Conservation (phyloP, 2,888 invertebrate genomes). For the Balanococcus diminutus region DNA sequence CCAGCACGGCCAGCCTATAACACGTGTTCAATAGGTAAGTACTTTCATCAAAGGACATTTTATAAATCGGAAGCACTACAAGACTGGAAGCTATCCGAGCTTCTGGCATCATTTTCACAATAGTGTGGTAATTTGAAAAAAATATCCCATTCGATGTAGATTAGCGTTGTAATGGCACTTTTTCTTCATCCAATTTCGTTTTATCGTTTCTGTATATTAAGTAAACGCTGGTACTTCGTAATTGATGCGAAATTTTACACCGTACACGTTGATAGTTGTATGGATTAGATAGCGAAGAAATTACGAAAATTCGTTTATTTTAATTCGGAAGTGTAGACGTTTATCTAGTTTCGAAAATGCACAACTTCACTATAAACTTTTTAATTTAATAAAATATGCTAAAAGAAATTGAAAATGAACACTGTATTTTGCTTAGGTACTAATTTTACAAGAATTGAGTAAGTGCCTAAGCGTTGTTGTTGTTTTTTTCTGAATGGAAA, state of each 20-base stretch:
- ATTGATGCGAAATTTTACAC: background rate
- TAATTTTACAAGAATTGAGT: too few species aligned
- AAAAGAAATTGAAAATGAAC: too few species aligned
- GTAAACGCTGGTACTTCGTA: background rate
- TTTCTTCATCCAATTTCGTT: background rate
- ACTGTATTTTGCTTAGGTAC: too few species aligned
- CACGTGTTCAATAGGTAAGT: background rate
- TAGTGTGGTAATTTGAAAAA: constrained; percentile 31
- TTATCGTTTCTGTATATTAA: background rate
- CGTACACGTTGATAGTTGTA: too few species aligned
- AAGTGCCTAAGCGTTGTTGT: too few species aligned
- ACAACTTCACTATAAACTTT: too few species aligned
- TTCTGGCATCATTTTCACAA: background rate
- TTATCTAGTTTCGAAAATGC: too few species aligned
- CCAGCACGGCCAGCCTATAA: background rate
- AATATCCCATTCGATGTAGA: constrained; percentile 1
- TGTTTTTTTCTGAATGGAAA: too few species aligned
- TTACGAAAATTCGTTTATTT: too few species aligned
- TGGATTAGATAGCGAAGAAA: too few species aligned
- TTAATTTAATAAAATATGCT: too few species aligned
- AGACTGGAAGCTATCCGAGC: background rate
- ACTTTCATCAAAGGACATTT: constrained; percentile 1
- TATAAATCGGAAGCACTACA: constrained; percentile 2
- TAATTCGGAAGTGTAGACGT: too few species aligned
- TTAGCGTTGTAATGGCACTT: background rate